These are phyloP conservation scores for Condylostylus longicornis DNA, from an alignment of 1,140 invertebrate species.

Conservation along the genomic window DNA sequence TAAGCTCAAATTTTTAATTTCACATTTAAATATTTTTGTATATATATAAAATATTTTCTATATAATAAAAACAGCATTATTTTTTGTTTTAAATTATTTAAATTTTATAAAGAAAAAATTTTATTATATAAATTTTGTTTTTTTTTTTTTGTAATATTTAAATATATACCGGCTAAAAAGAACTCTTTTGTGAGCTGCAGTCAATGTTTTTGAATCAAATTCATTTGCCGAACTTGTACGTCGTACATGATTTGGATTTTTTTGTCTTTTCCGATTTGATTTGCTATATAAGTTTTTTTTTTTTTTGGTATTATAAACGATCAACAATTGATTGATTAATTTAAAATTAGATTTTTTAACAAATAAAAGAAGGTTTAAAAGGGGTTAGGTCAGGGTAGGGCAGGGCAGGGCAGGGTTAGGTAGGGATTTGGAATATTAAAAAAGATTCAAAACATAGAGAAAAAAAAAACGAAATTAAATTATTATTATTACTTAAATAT, in stretches of 20 bases:
- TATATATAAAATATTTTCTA: neutral
- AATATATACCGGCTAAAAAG: constrained; percentile 30
- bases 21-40: constrained; percentile 6
- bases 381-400: too few species aligned
- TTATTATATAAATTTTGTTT: neutral
- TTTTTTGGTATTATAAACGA: neutral
- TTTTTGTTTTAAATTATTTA: neutral
- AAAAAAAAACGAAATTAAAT: too few species aligned
- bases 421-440: too few species aligned
- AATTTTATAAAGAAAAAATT: neutral
- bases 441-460: too few species aligned
- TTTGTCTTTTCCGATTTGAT: constrained; percentile 32
- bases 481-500: too few species aligned
- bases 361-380: too few species aligned
- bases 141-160: constrained; percentile 1
- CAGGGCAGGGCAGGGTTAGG: too few species aligned
- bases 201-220: constrained; percentile 46
- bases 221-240: constrained; percentile 60
- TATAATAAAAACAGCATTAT: neutral
- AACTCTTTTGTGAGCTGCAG: constrained; percentile 42
- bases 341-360: neutral
- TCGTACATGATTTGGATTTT: constrained; percentile 29
- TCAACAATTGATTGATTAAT: constrained; percentile 1
- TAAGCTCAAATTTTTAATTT: constrained; percentile 11
- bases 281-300: constrained; percentile 27